These are phyloP conservation scores for Hirtodrosophila cameraria DNA, from an alignment of 2,888 invertebrate species.

Conservation along the genomic window DNA sequence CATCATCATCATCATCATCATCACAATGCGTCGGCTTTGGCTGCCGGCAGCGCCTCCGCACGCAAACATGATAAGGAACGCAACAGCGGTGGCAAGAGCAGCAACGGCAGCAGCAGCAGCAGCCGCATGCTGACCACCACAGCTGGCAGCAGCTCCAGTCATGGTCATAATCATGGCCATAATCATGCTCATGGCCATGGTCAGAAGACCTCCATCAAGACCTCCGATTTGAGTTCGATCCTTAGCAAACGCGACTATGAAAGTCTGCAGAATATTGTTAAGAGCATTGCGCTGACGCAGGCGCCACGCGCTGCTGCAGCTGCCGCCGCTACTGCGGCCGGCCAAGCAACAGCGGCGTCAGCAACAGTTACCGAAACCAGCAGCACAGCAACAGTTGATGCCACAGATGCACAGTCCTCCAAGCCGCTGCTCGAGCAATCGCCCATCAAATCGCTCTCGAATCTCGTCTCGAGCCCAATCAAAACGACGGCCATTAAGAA, in stretches of 20 bases:
- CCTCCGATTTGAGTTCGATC: slow-evolving; percentile 75
- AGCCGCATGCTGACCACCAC: slow-evolving; percentile 9
- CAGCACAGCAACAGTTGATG: slow-evolving; percentile 1
- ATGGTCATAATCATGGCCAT: neutral
- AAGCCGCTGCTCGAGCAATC: slow-evolving; percentile 84
- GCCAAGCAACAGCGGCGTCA: slow-evolving; percentile 10
- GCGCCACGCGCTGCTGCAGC: slow-evolving; percentile 41
- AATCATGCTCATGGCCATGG: slow-evolving; percentile 19
- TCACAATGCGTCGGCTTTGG: slow-evolving; percentile 64
- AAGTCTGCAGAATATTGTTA: slow-evolving; percentile 81
- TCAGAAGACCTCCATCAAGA: slow-evolving; percentile 55
- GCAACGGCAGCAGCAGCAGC: neutral
- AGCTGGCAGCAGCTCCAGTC: slow-evolving; percentile 5
- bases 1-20: slow-evolving; percentile 54
- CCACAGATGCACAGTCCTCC: neutral
- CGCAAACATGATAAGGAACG: slow-evolving; percentile 47
- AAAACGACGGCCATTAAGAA: slow-evolving; percentile 82
- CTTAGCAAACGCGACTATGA: slow-evolving; percentile 81
- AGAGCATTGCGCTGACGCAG: slow-evolving; percentile 78
- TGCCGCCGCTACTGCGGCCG: slow-evolving; percentile 3
- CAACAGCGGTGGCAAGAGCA: neutral
- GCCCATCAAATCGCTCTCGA: slow-evolving; percentile 87
- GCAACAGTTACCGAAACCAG: slow-evolving; percentile 9
- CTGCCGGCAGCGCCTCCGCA: slow-evolving; percentile 48
- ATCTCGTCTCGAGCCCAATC: slow-evolving; percentile 86